Evolutionary conservation across 1,140 invertebrate species (phyloP).

Genomic region (Drosophila oshimai): DNA sequence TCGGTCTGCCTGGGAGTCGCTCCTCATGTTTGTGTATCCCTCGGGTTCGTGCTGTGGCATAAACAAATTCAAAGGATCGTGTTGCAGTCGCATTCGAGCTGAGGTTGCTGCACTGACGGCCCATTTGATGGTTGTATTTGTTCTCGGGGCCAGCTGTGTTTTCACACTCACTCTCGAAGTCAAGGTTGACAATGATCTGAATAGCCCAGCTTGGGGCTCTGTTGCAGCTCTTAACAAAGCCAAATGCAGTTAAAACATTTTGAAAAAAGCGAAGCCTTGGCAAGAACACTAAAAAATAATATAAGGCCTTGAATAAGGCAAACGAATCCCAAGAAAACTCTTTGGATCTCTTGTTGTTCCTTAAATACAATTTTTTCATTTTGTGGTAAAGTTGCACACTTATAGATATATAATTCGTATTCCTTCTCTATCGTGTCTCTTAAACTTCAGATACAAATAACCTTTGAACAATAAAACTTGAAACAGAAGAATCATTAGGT

Average conservation of each 20-base stretch:
- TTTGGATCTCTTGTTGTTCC: neutral
- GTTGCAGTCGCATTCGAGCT: slow-evolving; percentile 34
- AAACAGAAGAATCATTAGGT: too few relatives aligned
- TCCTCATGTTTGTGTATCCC: slow-evolving; percentile 31
- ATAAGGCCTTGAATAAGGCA: slow-evolving; percentile 2
- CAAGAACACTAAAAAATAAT: neutral
- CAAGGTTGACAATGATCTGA: slow-evolving; percentile 33
- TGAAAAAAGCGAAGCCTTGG: slow-evolving; percentile 23
- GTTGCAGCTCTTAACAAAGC: neutral
- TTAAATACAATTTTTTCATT: neutral
- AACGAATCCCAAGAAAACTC: neutral
- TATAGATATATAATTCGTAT: too few relatives aligned
- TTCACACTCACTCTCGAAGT: slow-evolving; percentile 49
- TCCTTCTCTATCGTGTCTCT: too few relatives aligned
- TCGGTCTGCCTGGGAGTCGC: neutral
- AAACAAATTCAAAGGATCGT: slow-evolving; percentile 62
- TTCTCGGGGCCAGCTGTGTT: slow-evolving; percentile 57
- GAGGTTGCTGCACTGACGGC: slow-evolving; percentile 24
- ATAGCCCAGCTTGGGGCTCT: slow-evolving; percentile 15
- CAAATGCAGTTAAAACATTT: neutral
- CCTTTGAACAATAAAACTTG: too few relatives aligned
- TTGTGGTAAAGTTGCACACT: too few relatives aligned
- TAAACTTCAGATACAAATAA: too few relatives aligned
- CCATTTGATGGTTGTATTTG: slow-evolving; percentile 45
- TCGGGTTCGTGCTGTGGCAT: slow-evolving; percentile 62